Percentiles rank a stretch among this genome's conserved stretches.
These are phyloP conservation scores for Sturmia bella DNA, from an alignment of 2,888 invertebrate species.

Conservation along the genomic window DNA sequence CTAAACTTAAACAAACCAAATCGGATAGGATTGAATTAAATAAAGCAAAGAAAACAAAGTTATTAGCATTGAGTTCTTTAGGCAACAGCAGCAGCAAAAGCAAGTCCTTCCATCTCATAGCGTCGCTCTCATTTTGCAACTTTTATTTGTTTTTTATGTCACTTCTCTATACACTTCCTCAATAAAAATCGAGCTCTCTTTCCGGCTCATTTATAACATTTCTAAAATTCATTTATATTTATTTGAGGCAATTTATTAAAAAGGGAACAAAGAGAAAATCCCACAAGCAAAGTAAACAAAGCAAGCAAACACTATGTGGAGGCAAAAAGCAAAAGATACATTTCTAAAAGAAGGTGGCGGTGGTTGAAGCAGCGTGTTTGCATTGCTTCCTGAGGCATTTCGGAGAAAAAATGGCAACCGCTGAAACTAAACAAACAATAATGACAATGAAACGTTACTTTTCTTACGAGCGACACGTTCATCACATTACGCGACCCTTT, in stretches of 20 bases:
- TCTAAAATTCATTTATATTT: constrained; percentile 70
- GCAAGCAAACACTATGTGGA: constrained; percentile 24
- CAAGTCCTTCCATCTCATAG: constrained; percentile 15
- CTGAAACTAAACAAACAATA: constrained; percentile 66
- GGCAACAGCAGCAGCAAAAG: constrained; percentile 23
- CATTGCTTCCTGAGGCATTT: constrained; percentile 30
- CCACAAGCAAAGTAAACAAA: constrained; percentile 61
- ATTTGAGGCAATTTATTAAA: constrained; percentile 70
- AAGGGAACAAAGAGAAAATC: constrained; percentile 54
- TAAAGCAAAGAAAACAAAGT: constrained; percentile 36
- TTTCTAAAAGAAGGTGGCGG: constrained; percentile 15
- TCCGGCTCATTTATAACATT: constrained; percentile 70
- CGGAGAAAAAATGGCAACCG: constrained; percentile 26
- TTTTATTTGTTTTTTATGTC: constrained; percentile 57
- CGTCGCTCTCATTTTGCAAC: constrained; percentile 58
- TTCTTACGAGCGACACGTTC: constrained; percentile 64
- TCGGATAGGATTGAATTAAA: constrained; percentile 17
- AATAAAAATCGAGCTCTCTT: constrained; percentile 68
- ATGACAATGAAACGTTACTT: constrained; percentile 66
- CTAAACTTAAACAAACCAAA: constrained; percentile 46
- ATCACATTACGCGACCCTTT: constrained; percentile 62
- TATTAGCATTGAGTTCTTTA: constrained; percentile 56
- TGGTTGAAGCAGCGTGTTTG: constrained; percentile 33
- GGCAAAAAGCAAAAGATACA: constrained; percentile 29
- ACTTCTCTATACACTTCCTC: constrained; percentile 64